These are phyloP conservation scores for Lepidocolaptes lacrymiger DNA, from an alignment of 2,797 vertebrate species.

Conservation along the genomic window DNA sequence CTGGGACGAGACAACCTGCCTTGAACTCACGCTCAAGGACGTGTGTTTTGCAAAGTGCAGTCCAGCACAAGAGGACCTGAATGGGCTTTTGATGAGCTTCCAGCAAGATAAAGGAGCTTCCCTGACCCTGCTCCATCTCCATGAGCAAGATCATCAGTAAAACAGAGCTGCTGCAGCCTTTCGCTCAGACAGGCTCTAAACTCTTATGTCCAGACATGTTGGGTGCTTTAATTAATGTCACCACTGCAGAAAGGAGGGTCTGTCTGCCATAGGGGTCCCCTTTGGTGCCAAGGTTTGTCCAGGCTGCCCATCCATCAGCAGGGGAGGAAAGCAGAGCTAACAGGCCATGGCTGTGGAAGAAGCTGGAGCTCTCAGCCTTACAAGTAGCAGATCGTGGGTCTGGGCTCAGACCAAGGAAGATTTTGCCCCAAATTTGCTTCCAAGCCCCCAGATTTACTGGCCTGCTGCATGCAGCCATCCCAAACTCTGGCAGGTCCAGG, in stretches of 20 bases:
- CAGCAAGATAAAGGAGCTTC: neutral
- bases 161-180: neutral
- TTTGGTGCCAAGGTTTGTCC: neutral
- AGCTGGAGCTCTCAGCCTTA: neutral
- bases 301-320: neutral
- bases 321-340: neutral
- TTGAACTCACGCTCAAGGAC: neutral
- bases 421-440: neutral
- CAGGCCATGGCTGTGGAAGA: neutral
- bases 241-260: neutral
- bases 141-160: neutral
- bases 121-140: neutral
- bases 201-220: neutral
- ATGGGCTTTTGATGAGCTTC: neutral
- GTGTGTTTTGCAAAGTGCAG: neutral
- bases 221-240: neutral
- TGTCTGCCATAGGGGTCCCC: neutral
- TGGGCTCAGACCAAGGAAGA: neutral
- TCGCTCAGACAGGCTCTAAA: neutral
- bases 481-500: neutral
- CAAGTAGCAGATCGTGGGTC: accelerated
- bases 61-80: neutral
- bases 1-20: neutral
- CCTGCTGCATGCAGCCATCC: neutral
- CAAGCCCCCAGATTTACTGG: neutral